Base-by-base conservation (phyloP, 2,113 vertebrate species). In the Chaetops frenatus region DNA sequence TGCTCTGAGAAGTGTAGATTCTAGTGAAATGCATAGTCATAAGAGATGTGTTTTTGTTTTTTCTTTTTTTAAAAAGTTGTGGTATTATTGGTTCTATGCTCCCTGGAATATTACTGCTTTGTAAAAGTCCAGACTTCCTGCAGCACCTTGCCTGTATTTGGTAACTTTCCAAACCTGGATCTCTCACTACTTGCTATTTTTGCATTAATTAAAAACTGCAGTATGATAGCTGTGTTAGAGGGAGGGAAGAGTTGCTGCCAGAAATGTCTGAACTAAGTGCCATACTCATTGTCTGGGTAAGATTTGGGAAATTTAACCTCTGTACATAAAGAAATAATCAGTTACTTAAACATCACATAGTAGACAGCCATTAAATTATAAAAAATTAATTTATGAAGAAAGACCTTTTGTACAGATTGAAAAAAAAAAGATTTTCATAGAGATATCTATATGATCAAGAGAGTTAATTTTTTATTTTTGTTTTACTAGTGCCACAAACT, bases 311-410 rank as follows among this genome's bases (percentile, higher is more conserved):
- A 98, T 98, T 97, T 98, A 98, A 98, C 98, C 98, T 98, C 98
- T 98, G 98, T 99, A 99, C 98, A 98, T 98, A 98, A 98, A 98
- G 97, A 98, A 98, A 98, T 96, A 98, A 98, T 99, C 98, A 98
- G 97, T 98, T 97, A 98, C 97, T 98, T 98, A 98, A 98, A 99
- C 98, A 99, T 98, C 99, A 98, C 98, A 98, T 99, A 98, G 98
- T 99, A 98, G 98, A 99, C 99, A 99, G 99, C 99, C 99, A 99
- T 99, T 99, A 99, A 99, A 98, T 99, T 99, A 99, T 99, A 99
- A 98, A 98, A 98, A 98, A 97, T 99, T 99, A 99, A 99, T 99
- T 99, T 99, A 99, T 99, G 99, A 99, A 99, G 98, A 99, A 98
- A 99, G 98, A 98, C 98, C 98, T 99, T 99, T 99, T 99, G 99